Percentiles rank a stretch among this genome's conserved stretches.
Conservation (phyloP, 2,797 vertebrate species). For the Poecilia gillii region DNA sequence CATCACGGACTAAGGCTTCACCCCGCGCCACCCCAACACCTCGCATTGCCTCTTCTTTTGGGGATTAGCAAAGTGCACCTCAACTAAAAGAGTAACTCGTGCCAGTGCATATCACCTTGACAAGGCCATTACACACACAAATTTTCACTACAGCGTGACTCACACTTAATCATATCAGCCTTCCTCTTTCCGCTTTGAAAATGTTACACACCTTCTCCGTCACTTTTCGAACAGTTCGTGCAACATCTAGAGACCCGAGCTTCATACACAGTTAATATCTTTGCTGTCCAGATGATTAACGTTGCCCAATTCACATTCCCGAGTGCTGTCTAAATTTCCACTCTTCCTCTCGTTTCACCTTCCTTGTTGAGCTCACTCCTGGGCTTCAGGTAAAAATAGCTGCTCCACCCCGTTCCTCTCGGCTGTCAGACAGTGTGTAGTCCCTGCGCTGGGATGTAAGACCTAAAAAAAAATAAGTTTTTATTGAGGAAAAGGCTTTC, state of each 20-base stretch:
- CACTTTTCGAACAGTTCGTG: constrained; percentile 61
- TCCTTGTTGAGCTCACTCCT: constrained; percentile 68
- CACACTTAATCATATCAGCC: constrained; percentile 39
- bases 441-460: constrained; percentile 51
- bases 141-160: constrained; percentile 23
- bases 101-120: constrained; percentile 51
- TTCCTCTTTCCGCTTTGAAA: constrained; percentile 31
- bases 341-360: constrained; percentile 73
- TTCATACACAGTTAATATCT: constrained; percentile 83
- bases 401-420: constrained; percentile 61
- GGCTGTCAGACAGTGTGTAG: constrained; percentile 51
- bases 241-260: constrained; percentile 73
- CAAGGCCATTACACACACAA: constrained; percentile 39
- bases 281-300: constrained; percentile 84
- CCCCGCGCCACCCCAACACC: too few relatives aligned
- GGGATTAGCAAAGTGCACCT: constrained; percentile 67
- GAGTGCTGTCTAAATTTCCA: constrained; percentile 70
- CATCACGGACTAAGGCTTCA: too few relatives aligned
- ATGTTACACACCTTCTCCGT: constrained; percentile 39
- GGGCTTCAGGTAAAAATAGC: constrained; percentile 81
- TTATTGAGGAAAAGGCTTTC: constrained; percentile 38
- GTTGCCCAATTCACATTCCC: constrained; percentile 73
- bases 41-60: constrained; percentile 50
- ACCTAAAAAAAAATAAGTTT: constrained; percentile 40
- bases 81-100: constrained; percentile 63